These are phyloP conservation scores for Philaethria dido DNA, from an alignment of 2,888 invertebrate genomes.

Conservation along the genomic window DNA sequence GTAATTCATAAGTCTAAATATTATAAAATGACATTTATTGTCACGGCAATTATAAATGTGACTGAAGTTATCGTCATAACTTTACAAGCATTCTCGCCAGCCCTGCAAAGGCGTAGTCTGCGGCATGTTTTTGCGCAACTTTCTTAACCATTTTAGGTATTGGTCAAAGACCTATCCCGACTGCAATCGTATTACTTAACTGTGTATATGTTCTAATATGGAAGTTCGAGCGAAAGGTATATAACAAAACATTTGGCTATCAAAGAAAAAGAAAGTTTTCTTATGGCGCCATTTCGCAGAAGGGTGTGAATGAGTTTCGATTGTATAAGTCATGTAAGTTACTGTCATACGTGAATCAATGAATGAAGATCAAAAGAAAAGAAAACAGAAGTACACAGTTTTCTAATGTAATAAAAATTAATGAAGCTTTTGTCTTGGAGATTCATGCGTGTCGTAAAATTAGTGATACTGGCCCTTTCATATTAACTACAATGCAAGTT, in stretches of 20 bases:
- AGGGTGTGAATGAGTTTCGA: slow-evolving; percentile 42
- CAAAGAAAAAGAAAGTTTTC: slow-evolving; percentile 48
- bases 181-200: slow-evolving; percentile 43
- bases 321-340: slow-evolving; percentile 14
- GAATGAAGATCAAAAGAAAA: slow-evolving; percentile 11
- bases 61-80: too few relatives aligned
- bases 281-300: slow-evolving; percentile 43
- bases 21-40: too few relatives aligned
- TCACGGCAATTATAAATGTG: too few relatives aligned
- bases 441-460: background rate
- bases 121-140: slow-evolving; percentile 59
- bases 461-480: background rate
- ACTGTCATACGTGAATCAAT: slow-evolving; percentile 4
- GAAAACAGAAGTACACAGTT: slow-evolving; percentile 22
- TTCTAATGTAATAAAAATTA: slow-evolving; percentile 25
- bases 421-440: slow-evolving; percentile 14
- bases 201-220: slow-evolving; percentile 37
- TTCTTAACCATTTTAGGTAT: slow-evolving; percentile 74
- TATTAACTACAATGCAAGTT: background rate
- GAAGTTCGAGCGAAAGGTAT: slow-evolving; percentile 46
- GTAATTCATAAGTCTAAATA: too few relatives aligned
- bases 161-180: slow-evolving; percentile 57
- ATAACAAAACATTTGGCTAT: slow-evolving; percentile 41
- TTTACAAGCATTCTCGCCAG: background rate
- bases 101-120: slow-evolving; percentile 49